Conservation (phyloP, 2,113 vertebrate genomes). For the Cyphomyrus discorhynchus region DNA sequence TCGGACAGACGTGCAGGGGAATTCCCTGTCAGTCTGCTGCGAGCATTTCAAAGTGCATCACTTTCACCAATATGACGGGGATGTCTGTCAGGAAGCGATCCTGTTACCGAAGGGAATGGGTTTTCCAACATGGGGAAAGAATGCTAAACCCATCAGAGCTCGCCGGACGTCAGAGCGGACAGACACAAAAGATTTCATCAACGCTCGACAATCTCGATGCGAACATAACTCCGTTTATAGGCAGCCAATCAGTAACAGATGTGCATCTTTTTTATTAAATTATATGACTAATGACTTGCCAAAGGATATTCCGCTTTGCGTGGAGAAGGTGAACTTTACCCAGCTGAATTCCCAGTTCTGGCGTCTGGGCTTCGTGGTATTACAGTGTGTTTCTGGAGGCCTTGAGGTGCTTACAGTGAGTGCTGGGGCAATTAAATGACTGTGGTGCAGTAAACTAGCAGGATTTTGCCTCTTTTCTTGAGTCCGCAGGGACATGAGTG, state of each 20-base stretch:
- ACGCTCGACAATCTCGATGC: neutral
- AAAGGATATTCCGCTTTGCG: neutral
- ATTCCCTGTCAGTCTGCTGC: neutral
- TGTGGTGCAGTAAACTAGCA: conserved; percentile 27
- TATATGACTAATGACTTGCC: neutral
- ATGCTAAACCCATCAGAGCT: conserved; percentile 27
- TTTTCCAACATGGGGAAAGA: conserved; percentile 25
- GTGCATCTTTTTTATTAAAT: neutral
- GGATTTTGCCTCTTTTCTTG: conserved; percentile 21
- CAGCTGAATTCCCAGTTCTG: neutral
- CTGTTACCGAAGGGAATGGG: conserved; percentile 19
- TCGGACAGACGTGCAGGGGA: neutral
- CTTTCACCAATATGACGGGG: conserved; percentile 9
- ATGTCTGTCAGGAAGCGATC: conserved; percentile 18
- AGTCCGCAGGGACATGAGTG: conserved; percentile 26
- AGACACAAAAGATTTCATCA: neutral
- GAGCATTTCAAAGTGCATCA: neutral
- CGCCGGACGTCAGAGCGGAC: neutral
- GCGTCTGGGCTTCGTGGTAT: neutral
- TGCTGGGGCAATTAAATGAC: conserved; percentile 17
- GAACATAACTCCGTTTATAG: neutral
- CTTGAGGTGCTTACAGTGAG: conserved; percentile 16
- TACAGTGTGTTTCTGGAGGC: neutral
- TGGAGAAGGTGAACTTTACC: neutral
- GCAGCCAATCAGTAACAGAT: neutral